Evolutionary conservation across 2,113 vertebrate species (phyloP), one percentile per base, ranked within the genome.

Genomic region (Brienomyrus brachyistius): DNA sequence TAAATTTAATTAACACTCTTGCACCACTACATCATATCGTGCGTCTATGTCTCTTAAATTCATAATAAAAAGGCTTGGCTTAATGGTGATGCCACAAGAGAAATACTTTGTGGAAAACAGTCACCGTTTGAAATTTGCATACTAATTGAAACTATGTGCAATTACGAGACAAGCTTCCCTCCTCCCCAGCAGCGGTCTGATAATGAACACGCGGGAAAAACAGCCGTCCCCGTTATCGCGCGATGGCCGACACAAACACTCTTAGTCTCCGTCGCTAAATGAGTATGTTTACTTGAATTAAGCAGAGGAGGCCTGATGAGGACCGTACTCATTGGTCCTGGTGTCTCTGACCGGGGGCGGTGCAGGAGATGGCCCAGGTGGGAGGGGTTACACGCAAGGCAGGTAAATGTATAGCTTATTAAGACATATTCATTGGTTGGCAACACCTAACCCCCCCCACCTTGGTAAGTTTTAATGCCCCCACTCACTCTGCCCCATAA

Each of bases 81-180:
- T 87, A 91, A 91, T 88, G 89, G 56, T 52, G 82, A 90, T 89
- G 62, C 89, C 92, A 93, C 91, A 89, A 86, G 90, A 92, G 89
- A 91, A 90, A 90, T 90, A 83, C 84, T 91, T 74, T 89, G 82
- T 74, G 86, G 74, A 90, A 92, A 91, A 92, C 87, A 90, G 87
- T 91, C 74, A 89, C 85, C 90, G 86, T 85, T 86, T 89, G 74
- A 93, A 93, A 92, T 93, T 91, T 90, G 85, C 91, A 92, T 92
- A 90, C 88, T 93, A 92, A 93, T 92, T 93, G 89, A 92, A 93
- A 91, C 89, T 35, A 89, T 52, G 89, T 87, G 74, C 86, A 89
- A 91, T 92, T 90, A 92, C 86, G 87, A 90, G 89, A 87, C 59
- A 17, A 59, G 51, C 80, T 89, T 84, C 77, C 45, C 47, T 52